These are phyloP conservation scores for Axea sp. DNA, from an alignment of 2,888 invertebrate species.

Conservation along the genomic window DNA sequence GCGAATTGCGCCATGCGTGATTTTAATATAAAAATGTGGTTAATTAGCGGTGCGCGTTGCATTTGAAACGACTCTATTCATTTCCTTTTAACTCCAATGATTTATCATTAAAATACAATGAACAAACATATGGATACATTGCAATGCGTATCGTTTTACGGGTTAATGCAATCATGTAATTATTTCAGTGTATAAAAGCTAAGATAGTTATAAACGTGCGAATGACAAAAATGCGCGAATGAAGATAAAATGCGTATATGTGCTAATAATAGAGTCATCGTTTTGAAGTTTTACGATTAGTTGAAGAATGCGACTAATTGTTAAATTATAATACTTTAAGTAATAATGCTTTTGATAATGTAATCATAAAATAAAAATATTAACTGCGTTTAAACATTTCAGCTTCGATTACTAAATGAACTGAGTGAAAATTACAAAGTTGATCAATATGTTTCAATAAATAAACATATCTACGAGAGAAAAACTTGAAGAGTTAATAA, in stretches of 20 bases:
- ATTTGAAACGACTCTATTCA: constrained; percentile 17
- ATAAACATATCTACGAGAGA: constrained; percentile 45
- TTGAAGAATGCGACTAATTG: constrained; percentile 1
- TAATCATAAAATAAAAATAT: constrained; percentile 32
- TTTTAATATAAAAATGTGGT: constrained; percentile 48
- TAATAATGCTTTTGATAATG: constrained; percentile 45
- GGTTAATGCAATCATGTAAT: constrained; percentile 60
- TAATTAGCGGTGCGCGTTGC: constrained; percentile 32
- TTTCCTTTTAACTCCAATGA: constrained; percentile 9
- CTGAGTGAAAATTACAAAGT: constrained; percentile 18
- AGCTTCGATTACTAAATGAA: constrained; percentile 33
- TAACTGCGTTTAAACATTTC: constrained; percentile 27
- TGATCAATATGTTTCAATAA: constrained; percentile 15
- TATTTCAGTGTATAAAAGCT: constrained; percentile 55
- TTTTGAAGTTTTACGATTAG: neutral
- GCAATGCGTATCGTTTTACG: constrained; percentile 39
- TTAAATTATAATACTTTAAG: constrained; percentile 9
- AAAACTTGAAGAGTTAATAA: constrained; percentile 11
- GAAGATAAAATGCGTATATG: no score
- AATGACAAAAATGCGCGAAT: neutral
- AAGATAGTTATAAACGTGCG: constrained; percentile 30
- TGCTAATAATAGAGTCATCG: constrained; percentile 25
- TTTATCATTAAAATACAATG: constrained; percentile 43
- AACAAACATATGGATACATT: constrained; percentile 9
- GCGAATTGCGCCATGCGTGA: constrained; percentile 55